Base-by-base conservation (phyloP, 1,140 invertebrate genomes). In the Telenomus remus region DNA sequence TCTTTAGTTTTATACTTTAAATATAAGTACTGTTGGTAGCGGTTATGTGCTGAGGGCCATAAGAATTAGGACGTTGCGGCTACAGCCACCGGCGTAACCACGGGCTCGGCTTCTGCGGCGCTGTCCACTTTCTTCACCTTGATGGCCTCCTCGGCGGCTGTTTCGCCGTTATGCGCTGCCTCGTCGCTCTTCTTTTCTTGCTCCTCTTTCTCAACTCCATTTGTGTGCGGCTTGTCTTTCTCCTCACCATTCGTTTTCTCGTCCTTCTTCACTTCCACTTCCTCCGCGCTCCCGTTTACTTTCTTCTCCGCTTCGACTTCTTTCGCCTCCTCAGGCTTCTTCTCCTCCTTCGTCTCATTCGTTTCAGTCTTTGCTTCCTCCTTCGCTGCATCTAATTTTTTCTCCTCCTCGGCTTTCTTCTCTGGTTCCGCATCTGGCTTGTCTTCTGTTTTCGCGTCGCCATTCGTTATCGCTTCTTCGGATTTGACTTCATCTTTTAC, bases 21-120 rank as follows among this genome's bases (percentile, higher is more conserved):
- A 80, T 84, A 86, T 87, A 86, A 86, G 81, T 86, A 82, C 84
- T 81, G 68, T 73, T 44, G 81, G 79, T 74, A 76, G 82, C 81
- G 81, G 79, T 85, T 86, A 86, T 84, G 85, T 82, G 82, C 83
- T 79, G 79, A 82, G 79, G 81, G 79, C 70, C 49, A n/a, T 16
- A 37, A 51, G 76, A 79, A 86, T 88, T 87, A 88, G 80, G 87
- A 88, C 79, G 85, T 87, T 63, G 87, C 87, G 46, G 84, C 84
- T 56, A 87, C 86, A 35, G 85, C 84, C 73, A 87, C 85, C 4
- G 86, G 81, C 60, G 85, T 80, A 43, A 85, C 86, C 61, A 87
- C 84, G 9, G 56, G 34, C 11, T 88, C 85, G 37, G 86, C 60
- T 70, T 87, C 87, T 34, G 81, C 84, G 15, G 81, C 79, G 57